A percentile compares a stretch with the other conserved stretches of the same genome.
phyloP scores from a whole-genome alignment of 2,113 vertebrate genomes.

The Grantiella picta region DNA sequence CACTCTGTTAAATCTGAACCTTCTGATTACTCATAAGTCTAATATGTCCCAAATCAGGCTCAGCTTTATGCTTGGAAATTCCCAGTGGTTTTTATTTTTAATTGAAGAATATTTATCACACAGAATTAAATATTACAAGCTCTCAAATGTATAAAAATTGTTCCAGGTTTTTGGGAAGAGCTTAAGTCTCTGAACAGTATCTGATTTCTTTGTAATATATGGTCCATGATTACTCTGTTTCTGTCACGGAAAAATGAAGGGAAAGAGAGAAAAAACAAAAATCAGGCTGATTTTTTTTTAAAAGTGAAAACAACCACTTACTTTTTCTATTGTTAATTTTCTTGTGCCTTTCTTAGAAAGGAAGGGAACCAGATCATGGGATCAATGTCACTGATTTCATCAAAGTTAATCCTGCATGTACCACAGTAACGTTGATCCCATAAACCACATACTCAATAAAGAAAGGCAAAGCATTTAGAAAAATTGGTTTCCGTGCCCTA shows the following conservation, averaged over 20 bases:
- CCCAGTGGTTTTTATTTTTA: background rate
- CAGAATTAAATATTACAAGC: background rate
- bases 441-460: background rate
- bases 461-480: background rate
- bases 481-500: background rate
- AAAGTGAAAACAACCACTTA: background rate
- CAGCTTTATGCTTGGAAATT: background rate
- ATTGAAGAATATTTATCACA: background rate
- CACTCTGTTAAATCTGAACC: background rate
- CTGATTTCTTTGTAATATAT: background rate
- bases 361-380: background rate
- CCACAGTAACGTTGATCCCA: background rate
- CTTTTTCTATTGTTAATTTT: background rate
- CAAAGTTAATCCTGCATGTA: background rate
- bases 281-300: background rate
- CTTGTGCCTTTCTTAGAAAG: background rate
- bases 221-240: background rate
- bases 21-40: background rate
- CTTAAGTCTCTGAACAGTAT: background rate
- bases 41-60: background rate
- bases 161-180: background rate
- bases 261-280: background rate
- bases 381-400: background rate
- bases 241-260: background rate
- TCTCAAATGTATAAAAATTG: background rate